These are phyloP conservation scores for Triplophysa dalaica DNA, from an alignment of 2,113 vertebrate genomes.

Conservation along the genomic window DNA sequence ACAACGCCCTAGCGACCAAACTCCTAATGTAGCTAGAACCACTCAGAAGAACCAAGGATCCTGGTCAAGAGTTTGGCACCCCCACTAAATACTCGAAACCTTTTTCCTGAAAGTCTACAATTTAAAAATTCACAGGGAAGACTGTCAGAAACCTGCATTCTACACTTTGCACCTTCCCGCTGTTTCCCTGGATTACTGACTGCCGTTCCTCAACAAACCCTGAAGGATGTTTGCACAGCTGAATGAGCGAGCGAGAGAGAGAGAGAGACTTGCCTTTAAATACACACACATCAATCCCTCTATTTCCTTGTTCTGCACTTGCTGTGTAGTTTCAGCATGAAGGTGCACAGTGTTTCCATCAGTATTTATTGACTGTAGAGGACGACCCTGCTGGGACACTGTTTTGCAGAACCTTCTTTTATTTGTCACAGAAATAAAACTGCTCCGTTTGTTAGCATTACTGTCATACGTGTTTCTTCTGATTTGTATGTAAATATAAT, in stretches of 20 bases:
- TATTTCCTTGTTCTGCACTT: conserved; percentile 42
- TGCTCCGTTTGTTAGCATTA: conserved; percentile 35
- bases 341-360: conserved; percentile 28
- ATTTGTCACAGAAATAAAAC: conserved; percentile 41
- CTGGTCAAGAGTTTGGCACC: not conserved
- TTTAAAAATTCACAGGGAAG: not conserved
- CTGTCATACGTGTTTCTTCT: conserved; percentile 24
- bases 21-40: not conserved
- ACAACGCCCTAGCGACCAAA: not conserved
- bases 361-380: conserved; percentile 50
- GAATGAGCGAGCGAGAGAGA: conserved; percentile 45
- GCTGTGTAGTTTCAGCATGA: conserved; percentile 28
- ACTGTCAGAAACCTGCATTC: not conserved
- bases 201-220: conserved; percentile 43
- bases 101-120: too few relatives aligned
- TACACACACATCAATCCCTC: conserved; percentile 57
- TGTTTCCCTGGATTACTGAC: conserved; percentile 52
- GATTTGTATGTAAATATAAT: conserved; percentile 28
- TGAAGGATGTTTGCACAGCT: conserved; percentile 57
- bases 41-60: not conserved
- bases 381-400: conserved; percentile 33
- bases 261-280: conserved; percentile 36
- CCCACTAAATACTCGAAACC: not conserved
- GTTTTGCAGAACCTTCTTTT: conserved; percentile 46
- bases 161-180: conserved; percentile 43